Percentiles rank a stretch among this genome's conserved stretches.
Conservation (phyloP, 2,797 vertebrate species). For the Dipus sagitta region DNA sequence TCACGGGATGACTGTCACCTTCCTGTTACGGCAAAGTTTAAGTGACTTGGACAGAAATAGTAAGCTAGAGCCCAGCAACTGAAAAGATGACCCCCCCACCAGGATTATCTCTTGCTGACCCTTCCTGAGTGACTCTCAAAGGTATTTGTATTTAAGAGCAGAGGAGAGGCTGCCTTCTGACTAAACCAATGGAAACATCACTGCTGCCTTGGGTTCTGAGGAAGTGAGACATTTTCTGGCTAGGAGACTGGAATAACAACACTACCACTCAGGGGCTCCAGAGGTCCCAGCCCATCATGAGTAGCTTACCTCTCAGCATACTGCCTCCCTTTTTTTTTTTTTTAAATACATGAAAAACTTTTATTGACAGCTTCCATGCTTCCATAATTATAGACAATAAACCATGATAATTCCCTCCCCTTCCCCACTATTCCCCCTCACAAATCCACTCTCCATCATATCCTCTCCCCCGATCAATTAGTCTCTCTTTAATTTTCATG, state of each 20-base stretch:
- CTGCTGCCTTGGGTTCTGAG: background rate
- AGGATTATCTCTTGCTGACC: no score
- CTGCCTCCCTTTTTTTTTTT: no score
- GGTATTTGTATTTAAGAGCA: slow-evolving; percentile 26
- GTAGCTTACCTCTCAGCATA: background rate
- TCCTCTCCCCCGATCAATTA: no score
- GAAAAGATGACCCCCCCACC: background rate
- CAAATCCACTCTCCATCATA: no score
- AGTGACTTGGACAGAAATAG: background rate
- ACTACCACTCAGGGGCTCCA: background rate
- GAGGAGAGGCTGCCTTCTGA: background rate
- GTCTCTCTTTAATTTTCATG: no score
- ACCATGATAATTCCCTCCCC: no score
- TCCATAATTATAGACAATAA: no score
- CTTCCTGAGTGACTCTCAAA: background rate
- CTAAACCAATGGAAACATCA: background rate
- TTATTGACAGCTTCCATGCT: no score
- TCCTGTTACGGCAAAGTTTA: background rate
- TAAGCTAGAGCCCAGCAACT: background rate
- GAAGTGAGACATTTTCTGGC: background rate
- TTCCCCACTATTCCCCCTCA: no score
- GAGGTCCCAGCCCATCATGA: background rate
- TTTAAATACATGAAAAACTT: no score
- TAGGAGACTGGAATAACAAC: background rate
- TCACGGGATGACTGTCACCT: background rate